phyloP scores from a whole-genome alignment of 2,797 vertebrate species.

The Poeciliopsis infans region DNA sequence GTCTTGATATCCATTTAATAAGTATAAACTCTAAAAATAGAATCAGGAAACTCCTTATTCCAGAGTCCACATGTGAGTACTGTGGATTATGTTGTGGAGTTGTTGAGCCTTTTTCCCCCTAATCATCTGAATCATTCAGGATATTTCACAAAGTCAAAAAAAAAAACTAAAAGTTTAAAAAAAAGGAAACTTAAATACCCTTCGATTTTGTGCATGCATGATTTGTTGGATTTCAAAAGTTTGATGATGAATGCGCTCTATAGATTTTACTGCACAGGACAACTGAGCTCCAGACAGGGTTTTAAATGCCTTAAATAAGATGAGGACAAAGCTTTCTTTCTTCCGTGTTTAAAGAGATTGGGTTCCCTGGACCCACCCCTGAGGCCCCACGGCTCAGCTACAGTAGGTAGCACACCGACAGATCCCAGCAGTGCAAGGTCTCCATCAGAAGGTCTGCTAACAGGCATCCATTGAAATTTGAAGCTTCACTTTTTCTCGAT shows the following conservation, averaged over 20 bases:
- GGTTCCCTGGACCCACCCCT: constrained; percentile 74
- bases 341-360: constrained; percentile 78
- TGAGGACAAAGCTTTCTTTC: constrained; percentile 80
- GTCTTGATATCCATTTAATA: background rate
- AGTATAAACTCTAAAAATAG: constrained; percentile 1
- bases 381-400: constrained; percentile 66
- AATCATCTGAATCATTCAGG: constrained; percentile 25
- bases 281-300: constrained; percentile 69
- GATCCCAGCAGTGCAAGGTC: constrained; percentile 31
- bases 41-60: constrained; percentile 12
- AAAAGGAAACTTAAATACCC: constrained; percentile 35
- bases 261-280: constrained; percentile 62
- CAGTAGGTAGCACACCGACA: constrained; percentile 61
- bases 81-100: constrained; percentile 31
- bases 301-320: constrained; percentile 83
- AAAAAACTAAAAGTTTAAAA: constrained; percentile 26
- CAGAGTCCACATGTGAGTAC: constrained; percentile 29
- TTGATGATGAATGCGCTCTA: constrained; percentile 67
- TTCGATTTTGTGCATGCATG: constrained; percentile 24
- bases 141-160: constrained; percentile 28
- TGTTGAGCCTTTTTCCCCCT: constrained; percentile 23
- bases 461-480: background rate
- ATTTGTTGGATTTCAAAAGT: constrained; percentile 47
- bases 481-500: constrained; percentile 12
- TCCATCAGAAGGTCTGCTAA: constrained; percentile 24